A percentile compares a stretch with the other conserved stretches of the same genome.
Conservation (phyloP, 2,113 vertebrate genomes). For the Ceyx cyanopectus region DNA sequence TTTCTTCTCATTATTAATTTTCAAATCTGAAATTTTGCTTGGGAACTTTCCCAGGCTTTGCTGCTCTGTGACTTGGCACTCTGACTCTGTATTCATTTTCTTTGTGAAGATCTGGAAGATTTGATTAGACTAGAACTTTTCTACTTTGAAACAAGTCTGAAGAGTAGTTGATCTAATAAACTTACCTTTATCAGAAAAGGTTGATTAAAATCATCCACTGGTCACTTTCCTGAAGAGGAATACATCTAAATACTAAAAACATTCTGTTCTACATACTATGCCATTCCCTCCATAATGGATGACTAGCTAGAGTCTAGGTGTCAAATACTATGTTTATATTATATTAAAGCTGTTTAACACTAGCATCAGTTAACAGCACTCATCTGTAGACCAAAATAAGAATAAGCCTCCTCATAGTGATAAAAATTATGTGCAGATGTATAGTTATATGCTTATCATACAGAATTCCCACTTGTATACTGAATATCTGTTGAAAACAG, state of each 20-base stretch:
- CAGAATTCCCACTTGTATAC: neutral
- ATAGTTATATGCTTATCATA: neutral
- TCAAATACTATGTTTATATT: neutral
- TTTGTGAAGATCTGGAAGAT: neutral
- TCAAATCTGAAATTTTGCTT: neutral
- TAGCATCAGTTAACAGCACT: neutral
- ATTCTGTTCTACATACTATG: neutral
- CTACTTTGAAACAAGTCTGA: neutral
- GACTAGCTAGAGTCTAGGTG: neutral
- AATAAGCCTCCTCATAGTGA: neutral
- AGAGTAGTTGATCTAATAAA: neutral
- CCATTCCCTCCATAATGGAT: neutral
- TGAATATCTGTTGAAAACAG: neutral
- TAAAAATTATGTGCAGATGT: neutral
- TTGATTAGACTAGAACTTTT: neutral
- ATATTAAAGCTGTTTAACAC: neutral
- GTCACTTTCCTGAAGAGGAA: neutral
- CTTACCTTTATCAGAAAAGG: neutral
- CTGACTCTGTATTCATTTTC: neutral
- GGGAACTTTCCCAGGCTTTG: neutral
- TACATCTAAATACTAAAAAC: neutral
- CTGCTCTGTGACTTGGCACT: neutral
- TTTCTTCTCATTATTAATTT: neutral
- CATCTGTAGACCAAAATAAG: neutral
- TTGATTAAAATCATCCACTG: neutral